Conservation (phyloP, 2,113 vertebrate species). For the Cariama cristata region DNA sequence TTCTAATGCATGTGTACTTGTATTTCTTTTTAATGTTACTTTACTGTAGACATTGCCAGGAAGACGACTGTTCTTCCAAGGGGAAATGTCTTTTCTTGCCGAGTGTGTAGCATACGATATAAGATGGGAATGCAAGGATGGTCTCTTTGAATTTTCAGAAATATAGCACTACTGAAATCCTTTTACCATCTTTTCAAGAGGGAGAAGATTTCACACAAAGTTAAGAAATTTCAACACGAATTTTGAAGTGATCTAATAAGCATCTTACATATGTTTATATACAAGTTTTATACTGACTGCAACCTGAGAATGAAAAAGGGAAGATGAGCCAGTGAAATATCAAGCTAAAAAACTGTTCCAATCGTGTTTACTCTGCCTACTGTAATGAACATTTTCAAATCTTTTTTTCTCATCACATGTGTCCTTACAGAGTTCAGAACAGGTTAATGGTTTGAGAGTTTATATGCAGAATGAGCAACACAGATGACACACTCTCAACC, state of each 20-base stretch:
- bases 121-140: background rate
- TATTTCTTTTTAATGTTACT: conserved; percentile 76
- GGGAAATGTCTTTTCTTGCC: conserved; percentile 1
- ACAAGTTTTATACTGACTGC: background rate
- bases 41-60: conserved; percentile 60
- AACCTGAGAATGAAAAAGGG: background rate
- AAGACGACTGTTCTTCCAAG: conserved; percentile 30
- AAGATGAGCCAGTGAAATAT: background rate
- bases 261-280: background rate
- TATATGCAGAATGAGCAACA: background rate
- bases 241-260: background rate
- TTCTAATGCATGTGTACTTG: conserved; percentile 63
- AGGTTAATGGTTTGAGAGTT: conserved; percentile 1
- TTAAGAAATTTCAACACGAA: background rate
- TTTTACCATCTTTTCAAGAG: background rate
- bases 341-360: background rate
- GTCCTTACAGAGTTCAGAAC: background rate
- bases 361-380: background rate
- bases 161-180: background rate
- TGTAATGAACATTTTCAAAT: background rate
- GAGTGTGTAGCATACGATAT: accelerated
- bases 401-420: background rate
- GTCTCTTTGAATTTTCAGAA: background rate
- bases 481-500: background rate
- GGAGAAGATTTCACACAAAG: background rate